A percentile compares a stretch with the other conserved stretches of the same genome.
phyloP scores from a whole-genome alignment of 92 coral and sea anemone genomes.

The Muricea muricata region DNA sequence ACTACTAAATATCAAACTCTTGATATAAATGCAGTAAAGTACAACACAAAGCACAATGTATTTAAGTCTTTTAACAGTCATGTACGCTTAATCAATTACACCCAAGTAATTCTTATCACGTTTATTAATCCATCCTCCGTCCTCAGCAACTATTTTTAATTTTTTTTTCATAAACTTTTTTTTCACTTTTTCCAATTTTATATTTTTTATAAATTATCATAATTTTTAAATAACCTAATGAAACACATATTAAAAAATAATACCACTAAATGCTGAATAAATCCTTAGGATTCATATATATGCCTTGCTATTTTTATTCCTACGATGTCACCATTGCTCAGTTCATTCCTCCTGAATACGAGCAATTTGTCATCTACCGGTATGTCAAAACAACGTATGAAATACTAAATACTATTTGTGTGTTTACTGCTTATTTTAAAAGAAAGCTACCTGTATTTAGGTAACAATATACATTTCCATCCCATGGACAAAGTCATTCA shows the following conservation, averaged over 20 bases:
- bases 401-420: too few relatives aligned
- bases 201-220: not conserved
- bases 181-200: not conserved
- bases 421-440: too few relatives aligned
- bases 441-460: not conserved
- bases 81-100: not conserved
- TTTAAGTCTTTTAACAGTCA: not conserved
- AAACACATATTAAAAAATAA: not conserved
- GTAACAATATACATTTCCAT: not conserved
- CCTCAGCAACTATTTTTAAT: not conserved
- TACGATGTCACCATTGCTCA: not conserved
- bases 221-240: not conserved
- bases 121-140: not conserved
- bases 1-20: too few relatives aligned
- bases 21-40: too few relatives aligned
- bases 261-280: not conserved
- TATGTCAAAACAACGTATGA: too few relatives aligned
- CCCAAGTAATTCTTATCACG: not conserved
- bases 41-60: too few relatives aligned
- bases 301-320: not conserved
- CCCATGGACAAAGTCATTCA: not conserved
- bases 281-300: not conserved
- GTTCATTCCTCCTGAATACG: too few relatives aligned
- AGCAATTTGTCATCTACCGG: too few relatives aligned
- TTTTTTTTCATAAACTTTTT: not conserved